Percentiles rank a stretch among this genome's conserved stretches.
phyloP scores from a whole-genome alignment of 2,113 vertebrate genomes.

The Megalops atlanticus region DNA sequence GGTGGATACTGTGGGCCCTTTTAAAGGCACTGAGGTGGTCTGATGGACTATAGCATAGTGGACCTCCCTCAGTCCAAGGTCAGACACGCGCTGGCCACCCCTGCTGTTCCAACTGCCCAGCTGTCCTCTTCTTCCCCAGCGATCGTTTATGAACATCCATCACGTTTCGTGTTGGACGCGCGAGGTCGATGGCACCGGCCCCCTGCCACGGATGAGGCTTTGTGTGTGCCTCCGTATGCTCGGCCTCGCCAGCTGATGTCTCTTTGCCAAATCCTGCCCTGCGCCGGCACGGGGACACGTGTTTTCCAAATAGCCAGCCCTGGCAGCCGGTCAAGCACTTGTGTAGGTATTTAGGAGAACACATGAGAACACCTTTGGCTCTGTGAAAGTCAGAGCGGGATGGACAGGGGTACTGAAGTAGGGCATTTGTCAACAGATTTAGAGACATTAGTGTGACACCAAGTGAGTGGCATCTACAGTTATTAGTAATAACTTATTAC shows the following conservation, averaged over 20 bases:
- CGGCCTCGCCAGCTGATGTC: conserved; percentile 86
- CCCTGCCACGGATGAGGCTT: conserved; percentile 86
- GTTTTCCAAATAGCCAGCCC: conserved; percentile 69
- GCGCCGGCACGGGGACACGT: conserved; percentile 74
- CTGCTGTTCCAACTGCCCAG: conserved; percentile 65
- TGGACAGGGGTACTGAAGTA: too few species aligned
- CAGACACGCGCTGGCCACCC: conserved; percentile 68
- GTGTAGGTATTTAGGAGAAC: conserved; percentile 54
- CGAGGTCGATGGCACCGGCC: conserved; percentile 86
- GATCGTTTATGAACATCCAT: conserved; percentile 72
- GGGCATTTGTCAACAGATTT: too few species aligned
- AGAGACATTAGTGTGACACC: too few species aligned
- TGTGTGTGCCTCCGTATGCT: conserved; percentile 94
- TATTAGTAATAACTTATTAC: too few species aligned
- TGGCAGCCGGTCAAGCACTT: conserved; percentile 58
- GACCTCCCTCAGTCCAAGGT: conserved; percentile 61
- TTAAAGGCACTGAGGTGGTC: background rate
- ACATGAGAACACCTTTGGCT: conserved; percentile 39
- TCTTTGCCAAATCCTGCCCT: conserved; percentile 80
- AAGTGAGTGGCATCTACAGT: too few species aligned
- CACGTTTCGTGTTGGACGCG: conserved; percentile 75
- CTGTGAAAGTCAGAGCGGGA: conserved; percentile 20
- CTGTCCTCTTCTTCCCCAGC: conserved; percentile 77
- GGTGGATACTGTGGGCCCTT: background rate
- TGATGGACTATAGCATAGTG: too few species aligned